Evolutionary conservation across 35 echinoderm and acorn worm species (phyloP), one percentile per base, ranked within the genome.

Genomic region (Amphiura filiformis): DNA sequence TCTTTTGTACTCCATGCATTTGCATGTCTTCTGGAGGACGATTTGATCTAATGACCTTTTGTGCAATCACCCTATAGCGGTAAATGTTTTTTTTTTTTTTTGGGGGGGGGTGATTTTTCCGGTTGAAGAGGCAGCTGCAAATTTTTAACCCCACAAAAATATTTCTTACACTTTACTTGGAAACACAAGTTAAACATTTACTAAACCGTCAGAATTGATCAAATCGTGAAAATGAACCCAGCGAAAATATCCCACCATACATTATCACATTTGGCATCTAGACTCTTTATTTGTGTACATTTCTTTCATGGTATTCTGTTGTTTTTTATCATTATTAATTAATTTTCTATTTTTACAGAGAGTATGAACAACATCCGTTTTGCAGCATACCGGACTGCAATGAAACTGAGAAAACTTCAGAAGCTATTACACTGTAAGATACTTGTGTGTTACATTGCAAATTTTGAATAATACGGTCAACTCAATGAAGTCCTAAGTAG

Each of bases 391-490:
- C 75, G 95, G 34, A 88, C 92, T 38, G 95, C 95, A 0, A 92
- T 92, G 89, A 97, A 97, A 75, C 82, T 97, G 26, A 91, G 95
- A 70, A 88, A 44, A 22, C 85, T 97, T 4, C 95, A 97, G 57
- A 97, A 97, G 80, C 31, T 84, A 34, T 64, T 97, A 32, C 78
- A 91, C 38, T 86, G 95, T 97, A 83, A 97, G 95, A 30, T 77
- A 0, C 35, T 80, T 36, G n/a, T 26, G 32, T 78, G 31, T 32
- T 78, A 32, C 28, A 80, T 20, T 31, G 14, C 30, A 77, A 77
- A 77, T 33, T 35, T 35, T 0, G 76, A 33, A 12, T 30, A 33
- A 37, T 18, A 32, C 36, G 30, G 23, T 49, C 34, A 52, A 23
- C 22, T 13, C 49, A 80, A 31, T 86, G 34, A 26, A 31, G 14